phyloP scores from a whole-genome alignment of 2,888 invertebrate genomes.

The Epinotia demarniana region DNA sequence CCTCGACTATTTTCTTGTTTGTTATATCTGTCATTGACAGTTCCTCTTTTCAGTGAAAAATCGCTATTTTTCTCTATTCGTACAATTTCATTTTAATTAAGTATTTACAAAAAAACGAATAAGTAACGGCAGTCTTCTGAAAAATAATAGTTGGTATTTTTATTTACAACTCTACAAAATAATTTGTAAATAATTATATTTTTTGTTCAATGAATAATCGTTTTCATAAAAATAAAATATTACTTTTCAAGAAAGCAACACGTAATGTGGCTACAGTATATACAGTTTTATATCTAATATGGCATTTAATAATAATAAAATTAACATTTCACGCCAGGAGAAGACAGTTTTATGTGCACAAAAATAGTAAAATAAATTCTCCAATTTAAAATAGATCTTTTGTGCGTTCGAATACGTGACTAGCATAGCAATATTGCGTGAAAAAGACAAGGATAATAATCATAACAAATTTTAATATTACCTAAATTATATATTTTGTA shows the following conservation, averaged over 20 bases:
- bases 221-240: constrained; percentile 62
- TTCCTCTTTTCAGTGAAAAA: constrained; percentile 71
- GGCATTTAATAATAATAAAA: constrained; percentile 71
- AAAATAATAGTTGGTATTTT: constrained; percentile 70
- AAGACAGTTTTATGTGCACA: constrained; percentile 47
- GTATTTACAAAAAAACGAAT: constrained; percentile 71
- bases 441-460: constrained; percentile 56
- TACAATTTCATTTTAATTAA: constrained; percentile 53
- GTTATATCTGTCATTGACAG: constrained; percentile 54
- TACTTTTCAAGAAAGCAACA: constrained; percentile 67
- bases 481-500: constrained; percentile 43
- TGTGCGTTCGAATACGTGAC: constrained; percentile 82
- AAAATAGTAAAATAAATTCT: constrained; percentile 52
- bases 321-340: constrained; percentile 64
- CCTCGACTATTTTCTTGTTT: constrained; percentile 60
- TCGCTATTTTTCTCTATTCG: constrained; percentile 73
- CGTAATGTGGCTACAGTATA: constrained; percentile 73
- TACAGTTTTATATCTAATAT: constrained; percentile 81
- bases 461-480: constrained; percentile 42
- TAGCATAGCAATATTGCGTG: constrained; percentile 84
- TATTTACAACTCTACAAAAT: constrained; percentile 74
- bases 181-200: constrained; percentile 75
- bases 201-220: constrained; percentile 62
- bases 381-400: constrained; percentile 66
- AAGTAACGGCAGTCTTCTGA: constrained; percentile 81